These are phyloP conservation scores for Tuberolachnus salignus DNA, from an alignment of 2,888 invertebrate species.

Conservation along the genomic window DNA sequence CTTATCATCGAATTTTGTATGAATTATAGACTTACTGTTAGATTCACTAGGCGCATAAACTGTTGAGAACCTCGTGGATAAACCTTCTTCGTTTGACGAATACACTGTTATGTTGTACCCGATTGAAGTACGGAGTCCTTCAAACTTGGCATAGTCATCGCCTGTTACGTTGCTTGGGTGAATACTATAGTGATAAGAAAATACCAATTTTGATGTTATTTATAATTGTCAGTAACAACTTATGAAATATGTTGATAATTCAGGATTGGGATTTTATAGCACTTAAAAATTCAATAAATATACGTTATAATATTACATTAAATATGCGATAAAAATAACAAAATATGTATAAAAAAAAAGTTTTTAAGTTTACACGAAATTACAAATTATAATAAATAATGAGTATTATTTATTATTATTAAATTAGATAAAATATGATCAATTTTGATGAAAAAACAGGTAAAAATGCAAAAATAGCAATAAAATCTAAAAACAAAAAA, in stretches of 20 bases:
- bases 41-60: conserved; percentile 69
- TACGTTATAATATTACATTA: background rate
- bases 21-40: conserved; percentile 63
- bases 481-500: no score
- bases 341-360: background rate
- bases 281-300: no score
- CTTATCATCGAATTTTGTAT: background rate
- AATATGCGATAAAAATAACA: background rate
- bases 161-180: conserved; percentile 62
- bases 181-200: conserved; percentile 61
- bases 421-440: no score
- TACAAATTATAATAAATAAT: no score
- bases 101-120: conserved; percentile 67
- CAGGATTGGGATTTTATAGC: no score
- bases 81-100: conserved; percentile 70
- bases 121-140: conserved; percentile 64
- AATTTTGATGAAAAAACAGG: no score
- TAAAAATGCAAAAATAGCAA: no score
- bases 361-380: no score
- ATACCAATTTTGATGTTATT: no score
- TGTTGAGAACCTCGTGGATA: conserved; percentile 67
- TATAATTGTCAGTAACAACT: no score
- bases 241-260: no score
- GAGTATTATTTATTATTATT: no score
- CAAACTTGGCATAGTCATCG: conserved; percentile 69